Evolutionary conservation across 2,113 vertebrate genomes (phyloP).

Genomic region (Proteles cristata): DNA sequence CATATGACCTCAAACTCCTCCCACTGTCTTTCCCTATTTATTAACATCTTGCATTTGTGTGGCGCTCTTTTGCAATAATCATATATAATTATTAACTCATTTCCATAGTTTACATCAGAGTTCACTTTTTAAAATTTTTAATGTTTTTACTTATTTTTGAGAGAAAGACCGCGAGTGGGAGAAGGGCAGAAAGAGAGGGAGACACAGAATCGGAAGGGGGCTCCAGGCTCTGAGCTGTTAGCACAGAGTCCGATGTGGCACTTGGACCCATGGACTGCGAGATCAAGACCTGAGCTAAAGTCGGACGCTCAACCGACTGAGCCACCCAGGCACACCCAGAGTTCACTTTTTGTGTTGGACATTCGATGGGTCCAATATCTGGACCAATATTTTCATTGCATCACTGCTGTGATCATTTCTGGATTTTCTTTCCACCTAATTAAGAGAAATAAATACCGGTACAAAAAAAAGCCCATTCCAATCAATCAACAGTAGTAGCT

Average conservation of each 20-base stretch:
- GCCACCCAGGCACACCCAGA: background rate
- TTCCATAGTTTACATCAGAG: background rate
- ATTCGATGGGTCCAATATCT: background rate
- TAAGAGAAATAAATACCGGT: background rate
- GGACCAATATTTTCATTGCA: background rate
- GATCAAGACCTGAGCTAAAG: too few relatives aligned
- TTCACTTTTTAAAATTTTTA: background rate
- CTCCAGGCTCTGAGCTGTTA: too few relatives aligned
- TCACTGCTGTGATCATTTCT: background rate
- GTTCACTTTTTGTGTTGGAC: background rate
- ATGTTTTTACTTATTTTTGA: too few relatives aligned
- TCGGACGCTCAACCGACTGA: too few relatives aligned
- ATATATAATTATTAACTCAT: slow-evolving; percentile 16
- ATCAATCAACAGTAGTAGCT: background rate
- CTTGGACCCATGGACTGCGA: too few relatives aligned
- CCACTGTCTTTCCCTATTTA: background rate
- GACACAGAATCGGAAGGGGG: too few relatives aligned
- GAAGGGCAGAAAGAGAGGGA: too few relatives aligned
- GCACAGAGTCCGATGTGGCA: too few relatives aligned
- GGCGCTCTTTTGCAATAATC: background rate
- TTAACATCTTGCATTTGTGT: background rate
- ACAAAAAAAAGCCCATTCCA: background rate
- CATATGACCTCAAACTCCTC: background rate
- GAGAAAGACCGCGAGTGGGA: too few relatives aligned
- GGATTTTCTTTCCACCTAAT: background rate